Evolutionary conservation across 2,888 invertebrate genomes (phyloP), one percentile per base, ranked within the genome.

Genomic region (Acholoe squamosa): DNA sequence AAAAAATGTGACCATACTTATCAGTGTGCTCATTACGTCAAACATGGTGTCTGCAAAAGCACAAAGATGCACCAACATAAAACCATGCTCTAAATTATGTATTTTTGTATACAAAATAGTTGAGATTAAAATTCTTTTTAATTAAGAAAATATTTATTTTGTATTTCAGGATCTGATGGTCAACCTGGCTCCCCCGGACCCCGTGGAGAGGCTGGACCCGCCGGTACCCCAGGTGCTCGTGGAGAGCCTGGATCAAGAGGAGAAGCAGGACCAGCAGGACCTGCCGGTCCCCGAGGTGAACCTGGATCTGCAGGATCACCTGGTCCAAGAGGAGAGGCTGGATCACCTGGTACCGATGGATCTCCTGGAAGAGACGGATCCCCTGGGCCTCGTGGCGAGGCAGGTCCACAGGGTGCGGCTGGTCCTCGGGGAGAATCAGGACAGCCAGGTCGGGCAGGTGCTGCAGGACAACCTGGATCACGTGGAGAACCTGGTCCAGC

Each of bases 121-220:
- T 7, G 10, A 43, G 43, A 43, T 10, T 7, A 43, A 7, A 43
- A 43, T 43, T 43, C 3, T 7, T 43, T 43, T 43, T 43, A 10
- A n/a, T n/a, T n/a, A n/a, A n/a, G n/a, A n/a, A n/a, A n/a, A n/a
- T n/a, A n/a, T n/a, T n/a, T 43, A 43, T 43, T 7, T 7, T 43
- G 10, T 43, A 43, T 43, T 43, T 43, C 31, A 77, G 91, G 43
- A 86, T 52, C 56, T 54, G 71, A 61, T 89, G 89, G 89, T 22
- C 92, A 93, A 89, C 96, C 97, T 16, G 98, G 98, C 93, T 93
- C 94, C 54, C 91, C 93, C 19, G 91, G 92, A 86, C 89, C 54
- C 31, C 54, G 92, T 92, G 94, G 94, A 34, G 93, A 93, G 52
- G 91, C 92, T 91, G 94, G 95, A 34, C 92, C 93, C 89, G 96